These are phyloP conservation scores for Trachythela sp. DNA, from an alignment of 64 coral and sea anemone genomes.

Conservation along the genomic window DNA sequence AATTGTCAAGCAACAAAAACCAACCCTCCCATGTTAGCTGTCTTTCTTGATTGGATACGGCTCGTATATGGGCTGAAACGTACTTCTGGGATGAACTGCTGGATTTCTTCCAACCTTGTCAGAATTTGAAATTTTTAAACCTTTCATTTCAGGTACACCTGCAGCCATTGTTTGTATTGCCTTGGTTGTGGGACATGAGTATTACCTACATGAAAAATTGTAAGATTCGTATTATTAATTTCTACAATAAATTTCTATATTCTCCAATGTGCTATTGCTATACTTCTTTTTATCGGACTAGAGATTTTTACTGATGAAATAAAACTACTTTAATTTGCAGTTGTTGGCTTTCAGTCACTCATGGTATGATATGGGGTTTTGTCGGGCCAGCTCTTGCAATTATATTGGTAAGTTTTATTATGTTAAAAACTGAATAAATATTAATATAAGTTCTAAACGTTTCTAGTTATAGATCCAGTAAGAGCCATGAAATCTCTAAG, in stretches of 20 bases:
- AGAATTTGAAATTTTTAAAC: neutral
- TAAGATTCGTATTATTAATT: neutral
- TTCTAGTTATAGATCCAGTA: too few relatives aligned
- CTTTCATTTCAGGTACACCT: neutral
- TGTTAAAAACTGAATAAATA: neutral
- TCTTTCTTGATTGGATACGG: too few relatives aligned
- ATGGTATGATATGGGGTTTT: constrained; percentile 85
- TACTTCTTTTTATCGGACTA: neutral
- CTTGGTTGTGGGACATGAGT: neutral
- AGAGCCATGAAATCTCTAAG: too few relatives aligned
- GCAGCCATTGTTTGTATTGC: constrained; percentile 8
- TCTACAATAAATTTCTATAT: neutral
- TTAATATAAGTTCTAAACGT: neutral
- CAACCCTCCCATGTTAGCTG: too few relatives aligned
- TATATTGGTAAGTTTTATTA: constrained; percentile 48
- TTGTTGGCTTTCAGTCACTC: constrained; percentile 80
- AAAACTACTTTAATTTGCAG: constrained; percentile 22
- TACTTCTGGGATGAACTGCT: too few relatives aligned
- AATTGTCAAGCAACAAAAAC: too few relatives aligned
- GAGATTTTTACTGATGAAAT: neutral
- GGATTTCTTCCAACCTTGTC: neutral
- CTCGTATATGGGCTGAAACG: too few relatives aligned
- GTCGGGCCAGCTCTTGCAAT: constrained; percentile 70
- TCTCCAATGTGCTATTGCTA: too few relatives aligned
- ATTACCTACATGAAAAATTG: constrained; percentile 13